Base-by-base conservation (phyloP, 2,797 vertebrate genomes). In the Cyclura pinguis region DNA sequence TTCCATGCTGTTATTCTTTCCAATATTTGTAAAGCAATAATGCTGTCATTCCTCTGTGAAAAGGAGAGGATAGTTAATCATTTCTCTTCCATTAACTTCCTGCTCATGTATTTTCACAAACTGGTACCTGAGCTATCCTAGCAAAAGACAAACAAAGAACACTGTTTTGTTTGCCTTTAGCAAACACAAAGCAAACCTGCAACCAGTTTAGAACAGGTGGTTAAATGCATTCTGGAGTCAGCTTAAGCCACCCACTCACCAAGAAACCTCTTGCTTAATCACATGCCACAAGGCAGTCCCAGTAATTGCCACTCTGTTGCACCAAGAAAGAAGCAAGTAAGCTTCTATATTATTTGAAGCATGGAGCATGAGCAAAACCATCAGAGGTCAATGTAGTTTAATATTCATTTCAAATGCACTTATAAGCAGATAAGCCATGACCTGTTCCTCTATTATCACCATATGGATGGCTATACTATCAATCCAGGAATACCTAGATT, bases 81-180 rank as follows among this genome's bases (percentile, higher is more conserved):
- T 57, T 27, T n/a, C 32, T 78, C n/a, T 87, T 50, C n/a, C 62
- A 87, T 77, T 90, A 57, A 22, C 47, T 87, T 80, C 32, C 42
- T 86, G 14, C 74, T 74, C 80, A 38, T 83, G 35, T 22, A 76
- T 38, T 73, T 83, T 73, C 42, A 78, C 42, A 81, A 7, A 80
- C 32, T 32, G 38, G 32, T 7, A 80, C 47, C 59, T 80, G 35
- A 22, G n/a, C 29, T 22, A 22, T n/a, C 59, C 57, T 78, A 69
- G 38, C 35, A 69, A 1, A 85, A 69, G 52, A 69, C 24, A 72
- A 69, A 27, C 4, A 35, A 89, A 9, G 27, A 55, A 89, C n/a
- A 73, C 27, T 80, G 67, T 59, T 24, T 1, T 80, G 50, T 90
- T 90, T 90, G 64, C 64, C 47, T 90, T 86, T n/a, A 80, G 27